Base-by-base conservation (phyloP, 2,888 invertebrate genomes). In the Oligia fasciuncula region DNA sequence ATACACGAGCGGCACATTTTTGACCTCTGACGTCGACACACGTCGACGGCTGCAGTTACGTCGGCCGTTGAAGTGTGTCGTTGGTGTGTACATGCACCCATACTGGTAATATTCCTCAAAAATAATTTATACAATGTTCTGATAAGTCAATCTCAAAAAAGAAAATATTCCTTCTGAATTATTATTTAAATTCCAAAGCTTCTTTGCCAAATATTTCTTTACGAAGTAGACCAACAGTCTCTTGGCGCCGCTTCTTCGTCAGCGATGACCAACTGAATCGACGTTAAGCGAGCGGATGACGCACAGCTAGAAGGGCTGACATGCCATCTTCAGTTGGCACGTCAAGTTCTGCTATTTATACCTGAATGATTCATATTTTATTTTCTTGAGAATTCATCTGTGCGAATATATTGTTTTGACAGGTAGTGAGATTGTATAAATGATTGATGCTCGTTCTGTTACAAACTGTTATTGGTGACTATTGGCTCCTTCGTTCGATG, bases 201-300 rank as follows among this genome's bases (percentile, higher is more conserved):
- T 14, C 23, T 77, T 40, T 62, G 83, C 46, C 54, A 76, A 83
- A 62, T 51, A 67, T 76, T 14, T 62, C 13, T 29, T 40, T 13
- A n/a, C 8, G 14, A 82, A 66, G 19, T 60, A 62, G 66, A 54
- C 43, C 23, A 71, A 60, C 13, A 19, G 69, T 43, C n/a, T 69
- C 40, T 60, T 76, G n/a, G 65, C 65, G 69, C 19, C 35, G 8
- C 19, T n/a, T 40, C 46, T 68, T 40, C 11, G 3, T 72, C 81
- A 49, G 13, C 49, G 49, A 46, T 46, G 46, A 46, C 49, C 73
- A 63, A 79, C 73, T 65, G 40, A 76, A 19, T 49, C 46, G 73
- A 76, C 68, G 75, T 49, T 67, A n/a, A n/a, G n/a, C n/a, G n/a
- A n/a, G n/a, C n/a, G n/a, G 70, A 66, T 75, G 84, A 84, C 85